Evolutionary conservation across 2,113 vertebrate species (phyloP).

Genomic region (Ivindomyrus marchei): DNA sequence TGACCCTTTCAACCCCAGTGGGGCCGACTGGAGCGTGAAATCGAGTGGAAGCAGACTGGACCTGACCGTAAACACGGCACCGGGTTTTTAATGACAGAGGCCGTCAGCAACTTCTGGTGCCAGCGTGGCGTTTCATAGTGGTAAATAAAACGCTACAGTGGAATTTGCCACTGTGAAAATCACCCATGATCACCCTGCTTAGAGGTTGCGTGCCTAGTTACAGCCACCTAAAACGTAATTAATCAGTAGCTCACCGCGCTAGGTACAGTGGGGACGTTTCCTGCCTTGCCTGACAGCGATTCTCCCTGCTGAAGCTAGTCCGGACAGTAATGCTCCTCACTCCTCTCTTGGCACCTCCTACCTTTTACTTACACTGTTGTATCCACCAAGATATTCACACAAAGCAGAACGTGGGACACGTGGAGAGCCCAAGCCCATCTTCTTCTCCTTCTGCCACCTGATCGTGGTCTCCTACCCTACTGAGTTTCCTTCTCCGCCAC

Average conservation of each 20-base stretch:
- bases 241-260: background rate
- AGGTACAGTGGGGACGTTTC: background rate
- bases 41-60: background rate
- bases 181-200: background rate
- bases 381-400: background rate
- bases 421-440: background rate
- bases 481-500: background rate
- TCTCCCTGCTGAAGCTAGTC: background rate
- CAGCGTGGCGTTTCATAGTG: background rate
- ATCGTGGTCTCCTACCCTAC: too few relatives aligned
- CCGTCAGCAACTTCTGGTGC: background rate
- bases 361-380: background rate
- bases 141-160: constrained; percentile 6
- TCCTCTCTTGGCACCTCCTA: background rate
- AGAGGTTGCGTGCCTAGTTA: background rate
- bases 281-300: background rate
- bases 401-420: background rate
- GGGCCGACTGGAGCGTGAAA: background rate
- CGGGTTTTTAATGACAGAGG: background rate
- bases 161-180: background rate
- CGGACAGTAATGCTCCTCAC: background rate
- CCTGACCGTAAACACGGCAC: background rate
- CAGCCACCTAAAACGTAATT: background rate
- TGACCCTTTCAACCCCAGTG: background rate
- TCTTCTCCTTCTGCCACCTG: background rate